Base-by-base conservation (phyloP, 2,888 invertebrate species). In the Mayetiola destructor region DNA sequence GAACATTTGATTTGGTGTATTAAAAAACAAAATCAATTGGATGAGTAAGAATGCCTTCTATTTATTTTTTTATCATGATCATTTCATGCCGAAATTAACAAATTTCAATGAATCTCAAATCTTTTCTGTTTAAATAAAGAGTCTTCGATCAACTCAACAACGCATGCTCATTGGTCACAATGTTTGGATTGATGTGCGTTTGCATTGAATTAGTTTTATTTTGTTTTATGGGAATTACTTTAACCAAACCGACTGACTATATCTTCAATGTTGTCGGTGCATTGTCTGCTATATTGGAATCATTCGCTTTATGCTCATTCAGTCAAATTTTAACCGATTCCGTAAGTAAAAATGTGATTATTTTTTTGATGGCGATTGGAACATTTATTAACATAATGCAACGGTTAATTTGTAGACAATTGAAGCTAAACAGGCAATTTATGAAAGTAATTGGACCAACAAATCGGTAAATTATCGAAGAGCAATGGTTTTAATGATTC, bases 1-100 rank as follows among this genome's bases (percentile, higher is more conserved):
- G 6, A 48, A 27, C 48, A 48, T n/a, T 48, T 48, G n/a, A 48
- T 48, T 48, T 48, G 48, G 48, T 48, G 48, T 16, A 16, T 48
- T 3, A 48, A 3, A 27, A 48, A 48, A 48, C 48, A 48, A 27
- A 48, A 27, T 48, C 48, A 48, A 48, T 48, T 48, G 48, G 16
- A 48, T 48, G 48, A 16, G 48, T 48, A 16, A 48, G 48, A 27
- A 10, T 18, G 18, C 10, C 20, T 16, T 18, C 2, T 12, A 39
- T 3, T 39, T 3, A 18, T 16, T 39, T 5, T 18, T 39, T 39
- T 18, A 8, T 39, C 8, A 18, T 5, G 3, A 8, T 39, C 16
- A 39, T 9, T 36, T 36, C 36, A 36, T 4, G 12, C 10, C n/a
- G 14, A 4, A 12, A 12, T n/a, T 10, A 9, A 12, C 9, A 37